phyloP scores from a whole-genome alignment of 2,888 invertebrate species.

The Helleia helle region DNA sequence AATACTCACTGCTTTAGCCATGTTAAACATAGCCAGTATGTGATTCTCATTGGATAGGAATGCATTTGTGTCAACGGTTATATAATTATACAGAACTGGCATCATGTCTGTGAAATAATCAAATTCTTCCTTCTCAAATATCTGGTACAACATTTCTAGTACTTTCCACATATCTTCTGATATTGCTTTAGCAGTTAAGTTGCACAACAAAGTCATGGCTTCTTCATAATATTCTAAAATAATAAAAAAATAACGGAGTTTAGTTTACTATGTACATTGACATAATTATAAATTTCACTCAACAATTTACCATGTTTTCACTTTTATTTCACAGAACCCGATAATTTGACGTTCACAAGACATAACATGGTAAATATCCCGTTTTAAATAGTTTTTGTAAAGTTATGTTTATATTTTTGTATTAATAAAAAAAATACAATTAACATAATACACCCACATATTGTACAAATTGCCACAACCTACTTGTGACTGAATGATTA shows the following conservation, averaged over 20 bases:
- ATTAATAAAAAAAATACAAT: too few relatives aligned
- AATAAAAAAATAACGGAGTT: too few relatives aligned
- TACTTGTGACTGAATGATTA: too few relatives aligned
- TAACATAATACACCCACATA: too few relatives aligned
- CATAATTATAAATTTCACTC: neutral
- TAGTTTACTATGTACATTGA: too few relatives aligned
- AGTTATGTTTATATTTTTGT: too few relatives aligned
- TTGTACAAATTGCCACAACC: too few relatives aligned
- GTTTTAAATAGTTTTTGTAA: too few relatives aligned
- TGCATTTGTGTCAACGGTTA: slow-evolving; percentile 94
- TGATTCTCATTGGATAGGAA: slow-evolving; percentile 94
- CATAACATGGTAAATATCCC: too few relatives aligned
- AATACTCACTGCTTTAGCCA: slow-evolving; percentile 88
- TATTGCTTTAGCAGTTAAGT: slow-evolving; percentile 90
- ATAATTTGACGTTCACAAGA: too few relatives aligned
- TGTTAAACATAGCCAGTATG: slow-evolving; percentile 92
- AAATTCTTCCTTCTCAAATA: slow-evolving; percentile 94
- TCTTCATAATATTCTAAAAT: slow-evolving; percentile 95
- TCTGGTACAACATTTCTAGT: slow-evolving; percentile 88
- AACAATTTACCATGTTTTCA: too few relatives aligned
- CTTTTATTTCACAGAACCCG: too few relatives aligned
- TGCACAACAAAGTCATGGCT: slow-evolving; percentile 92
- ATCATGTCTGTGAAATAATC: slow-evolving; percentile 99
- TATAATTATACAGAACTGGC: slow-evolving; percentile 98
- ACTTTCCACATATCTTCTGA: slow-evolving; percentile 98